Percentiles rank a stretch among this genome's conserved stretches.
Conservation (phyloP, 2,888 invertebrate genomes). For the Neocrepidodera transversa region DNA sequence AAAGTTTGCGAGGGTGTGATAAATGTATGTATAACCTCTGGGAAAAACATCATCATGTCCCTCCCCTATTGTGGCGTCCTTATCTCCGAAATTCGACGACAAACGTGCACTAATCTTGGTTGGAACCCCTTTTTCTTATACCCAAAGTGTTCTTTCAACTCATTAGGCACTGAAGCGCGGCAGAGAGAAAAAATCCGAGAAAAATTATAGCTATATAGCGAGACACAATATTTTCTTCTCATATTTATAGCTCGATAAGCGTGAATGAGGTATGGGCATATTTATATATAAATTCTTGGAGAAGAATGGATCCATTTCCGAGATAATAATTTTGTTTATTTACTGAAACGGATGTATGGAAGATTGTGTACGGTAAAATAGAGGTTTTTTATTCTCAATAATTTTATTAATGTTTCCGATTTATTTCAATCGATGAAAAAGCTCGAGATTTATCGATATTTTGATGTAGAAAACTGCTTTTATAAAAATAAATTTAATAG, state of each 20-base stretch:
- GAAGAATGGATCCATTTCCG: background rate
- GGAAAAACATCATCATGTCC: constrained; percentile 3
- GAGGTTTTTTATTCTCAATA: no score
- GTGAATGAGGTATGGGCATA: constrained; percentile 27
- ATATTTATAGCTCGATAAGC: constrained; percentile 27
- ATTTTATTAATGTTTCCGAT: no score
- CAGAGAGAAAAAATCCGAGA: constrained; percentile 32
- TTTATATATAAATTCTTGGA: background rate
- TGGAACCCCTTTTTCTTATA: constrained; percentile 15
- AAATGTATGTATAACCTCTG: no score
- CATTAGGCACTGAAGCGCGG: constrained; percentile 35
- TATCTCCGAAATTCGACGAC: constrained; percentile 18
- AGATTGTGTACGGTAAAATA: no score
- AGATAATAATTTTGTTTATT: background rate
- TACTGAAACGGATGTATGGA: no score
- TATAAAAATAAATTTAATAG: no score
- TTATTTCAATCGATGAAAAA: no score
- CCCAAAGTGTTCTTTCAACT: constrained; percentile 26
- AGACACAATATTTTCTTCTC: constrained; percentile 35
- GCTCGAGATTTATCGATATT: no score
- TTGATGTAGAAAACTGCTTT: no score
- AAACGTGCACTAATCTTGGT: constrained; percentile 22
- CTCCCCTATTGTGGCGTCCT: constrained; percentile 14
- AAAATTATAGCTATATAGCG: constrained; percentile 34
- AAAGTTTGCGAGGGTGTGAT: no score